These are phyloP conservation scores for Callipepla squamata DNA, from an alignment of 2,113 vertebrate genomes.

Conservation along the genomic window DNA sequence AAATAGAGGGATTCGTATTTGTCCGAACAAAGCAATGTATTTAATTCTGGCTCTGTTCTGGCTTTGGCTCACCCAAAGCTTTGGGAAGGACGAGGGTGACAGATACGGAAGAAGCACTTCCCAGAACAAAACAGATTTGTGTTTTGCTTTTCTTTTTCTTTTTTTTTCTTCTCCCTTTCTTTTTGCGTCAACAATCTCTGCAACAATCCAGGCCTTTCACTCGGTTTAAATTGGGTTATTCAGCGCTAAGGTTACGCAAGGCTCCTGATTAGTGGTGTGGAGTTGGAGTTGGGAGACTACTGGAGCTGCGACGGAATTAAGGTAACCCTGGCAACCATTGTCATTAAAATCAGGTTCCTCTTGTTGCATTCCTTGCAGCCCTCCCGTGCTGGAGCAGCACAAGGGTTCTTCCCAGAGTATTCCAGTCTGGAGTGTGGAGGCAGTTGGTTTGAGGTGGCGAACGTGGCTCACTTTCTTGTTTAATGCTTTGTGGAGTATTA, in stretches of 20 bases:
- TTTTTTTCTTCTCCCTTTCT: rapidly evolving
- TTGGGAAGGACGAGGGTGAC: rapidly evolving
- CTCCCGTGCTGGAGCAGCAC: too few relatives aligned
- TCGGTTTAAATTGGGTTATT: slow-evolving; percentile 39
- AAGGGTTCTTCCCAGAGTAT: too few relatives aligned
- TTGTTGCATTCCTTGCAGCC: too few relatives aligned
- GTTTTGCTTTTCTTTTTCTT: not conserved
- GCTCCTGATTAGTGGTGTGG: slow-evolving; percentile 17
- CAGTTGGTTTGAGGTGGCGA: too few relatives aligned
- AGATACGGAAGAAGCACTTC: not conserved
- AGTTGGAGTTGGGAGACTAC: not conserved
- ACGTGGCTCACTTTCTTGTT: too few relatives aligned
- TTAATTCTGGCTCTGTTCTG: not conserved
- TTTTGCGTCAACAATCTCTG: not conserved
- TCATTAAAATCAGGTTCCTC: slow-evolving; percentile 44
- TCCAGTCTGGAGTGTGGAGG: too few relatives aligned
- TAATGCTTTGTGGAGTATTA: too few relatives aligned
- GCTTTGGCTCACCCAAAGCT: not conserved
- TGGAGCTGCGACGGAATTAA: slow-evolving; percentile 51
- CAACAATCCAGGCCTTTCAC: not conserved
- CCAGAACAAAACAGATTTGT: not conserved
- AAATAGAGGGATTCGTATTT: rapidly evolving
- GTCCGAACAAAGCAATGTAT: not conserved
- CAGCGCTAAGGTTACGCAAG: not conserved
- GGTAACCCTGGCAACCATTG: slow-evolving; percentile 69